These are phyloP conservation scores for Elysia chlorotica DNA, from an alignment of 1,140 invertebrate genomes.

Conservation along the genomic window DNA sequence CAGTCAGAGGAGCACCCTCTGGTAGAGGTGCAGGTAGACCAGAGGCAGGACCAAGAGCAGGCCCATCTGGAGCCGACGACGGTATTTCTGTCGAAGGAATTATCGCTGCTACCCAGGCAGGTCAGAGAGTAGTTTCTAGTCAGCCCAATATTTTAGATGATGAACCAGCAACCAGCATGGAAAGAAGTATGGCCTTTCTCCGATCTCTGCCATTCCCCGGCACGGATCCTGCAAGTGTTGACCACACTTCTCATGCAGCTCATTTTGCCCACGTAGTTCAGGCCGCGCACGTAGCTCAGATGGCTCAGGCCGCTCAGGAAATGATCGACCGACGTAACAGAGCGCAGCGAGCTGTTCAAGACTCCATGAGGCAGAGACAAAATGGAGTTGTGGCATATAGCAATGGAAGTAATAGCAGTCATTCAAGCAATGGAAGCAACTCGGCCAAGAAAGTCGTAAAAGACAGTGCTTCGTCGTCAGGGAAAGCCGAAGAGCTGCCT, in stretches of 20 bases:
- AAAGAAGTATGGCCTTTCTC: conserved; percentile 2
- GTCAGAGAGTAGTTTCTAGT: conserved; percentile 24
- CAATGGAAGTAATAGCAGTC: not conserved
- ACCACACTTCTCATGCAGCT: too few relatives aligned
- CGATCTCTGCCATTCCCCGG: not conserved
- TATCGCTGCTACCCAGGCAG: conserved; percentile 33
- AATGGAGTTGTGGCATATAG: too few relatives aligned
- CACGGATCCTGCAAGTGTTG: too few relatives aligned
- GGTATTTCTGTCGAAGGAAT: conserved; percentile 33
- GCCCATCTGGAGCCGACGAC: too few relatives aligned
- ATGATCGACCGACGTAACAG: not conserved
- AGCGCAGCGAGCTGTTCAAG: conserved; percentile 11
- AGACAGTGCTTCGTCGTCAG: not conserved
- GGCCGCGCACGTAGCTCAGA: not conserved
- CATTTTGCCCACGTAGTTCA: too few relatives aligned
- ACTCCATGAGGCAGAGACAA: too few relatives aligned
- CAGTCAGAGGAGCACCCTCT: too few relatives aligned
- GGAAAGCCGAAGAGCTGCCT: conserved; percentile 37
- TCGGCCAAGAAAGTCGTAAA: not conserved
- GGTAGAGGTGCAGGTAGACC: too few relatives aligned
- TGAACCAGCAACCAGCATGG: conserved; percentile 21
- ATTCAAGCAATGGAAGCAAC: not conserved
- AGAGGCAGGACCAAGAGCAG: too few relatives aligned
- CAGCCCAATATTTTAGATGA: conserved; percentile 29
- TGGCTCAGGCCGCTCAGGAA: not conserved